Evolutionary conservation across 2,797 vertebrate species (phyloP).

Genomic region (Oophaga sylvatica): DNA sequence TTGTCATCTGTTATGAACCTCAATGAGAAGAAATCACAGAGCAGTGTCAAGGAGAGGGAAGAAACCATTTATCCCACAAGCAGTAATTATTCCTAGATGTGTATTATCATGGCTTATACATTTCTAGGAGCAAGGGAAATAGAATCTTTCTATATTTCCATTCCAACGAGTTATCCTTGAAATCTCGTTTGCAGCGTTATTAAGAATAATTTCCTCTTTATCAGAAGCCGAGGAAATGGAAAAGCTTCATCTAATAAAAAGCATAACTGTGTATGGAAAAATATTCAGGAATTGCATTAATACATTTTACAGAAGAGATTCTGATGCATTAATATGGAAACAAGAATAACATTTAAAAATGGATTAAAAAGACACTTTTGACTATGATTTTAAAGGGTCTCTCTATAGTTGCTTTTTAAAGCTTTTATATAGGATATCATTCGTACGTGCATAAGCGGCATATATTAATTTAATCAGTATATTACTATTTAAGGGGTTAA

Average conservation of each 20-base stretch:
- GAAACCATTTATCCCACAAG: not conserved
- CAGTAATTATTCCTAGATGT: constrained; percentile 35
- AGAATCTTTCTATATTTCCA: constrained; percentile 23
- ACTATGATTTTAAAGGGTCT: not conserved
- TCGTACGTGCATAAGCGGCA: not conserved
- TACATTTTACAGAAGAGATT: not conserved
- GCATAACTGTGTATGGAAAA: constrained; percentile 34
- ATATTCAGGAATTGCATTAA: constrained; percentile 14
- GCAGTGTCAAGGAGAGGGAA: constrained; percentile 4
- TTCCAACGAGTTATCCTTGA: constrained; percentile 40
- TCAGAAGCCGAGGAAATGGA: constrained; percentile 51
- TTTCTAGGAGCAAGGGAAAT: constrained; percentile 29
- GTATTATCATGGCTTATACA: constrained; percentile 36
- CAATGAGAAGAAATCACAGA: constrained; percentile 24
- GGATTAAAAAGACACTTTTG: not conserved
- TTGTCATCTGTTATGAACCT: constrained; percentile 11
- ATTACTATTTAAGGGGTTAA: not conserved
- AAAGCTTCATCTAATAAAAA: constrained; percentile 38
- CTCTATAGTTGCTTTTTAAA: not conserved
- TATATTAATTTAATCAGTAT: not conserved
- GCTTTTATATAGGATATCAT: not conserved
- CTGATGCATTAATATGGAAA: not conserved
- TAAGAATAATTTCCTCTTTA: constrained; percentile 54
- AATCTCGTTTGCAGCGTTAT: constrained; percentile 34
- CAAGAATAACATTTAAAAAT: not conserved